phyloP scores from a whole-genome alignment of 2,113 vertebrate genomes.

The Takifugu flavidus region DNA sequence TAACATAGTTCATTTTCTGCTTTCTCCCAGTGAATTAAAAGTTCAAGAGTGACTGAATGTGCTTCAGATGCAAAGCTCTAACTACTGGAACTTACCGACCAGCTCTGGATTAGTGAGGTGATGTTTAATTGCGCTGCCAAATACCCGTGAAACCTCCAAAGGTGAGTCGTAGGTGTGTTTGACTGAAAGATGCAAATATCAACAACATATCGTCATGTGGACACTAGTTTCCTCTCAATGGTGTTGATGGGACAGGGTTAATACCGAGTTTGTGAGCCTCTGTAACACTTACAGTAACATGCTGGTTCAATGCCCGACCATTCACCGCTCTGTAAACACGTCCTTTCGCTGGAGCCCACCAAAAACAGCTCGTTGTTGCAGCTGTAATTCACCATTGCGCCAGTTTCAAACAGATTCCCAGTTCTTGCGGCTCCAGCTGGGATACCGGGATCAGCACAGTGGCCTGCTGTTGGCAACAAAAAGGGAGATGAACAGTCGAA shows the following conservation, averaged over 20 bases:
- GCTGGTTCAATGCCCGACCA: slow-evolving; percentile 72
- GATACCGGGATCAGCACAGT: slow-evolving; percentile 71
- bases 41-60: too few relatives aligned
- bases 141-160: slow-evolving; percentile 62
- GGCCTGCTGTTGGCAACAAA: slow-evolving; percentile 44
- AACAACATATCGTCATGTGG: neutral
- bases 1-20: neutral
- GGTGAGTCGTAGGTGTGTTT: slow-evolving; percentile 70
- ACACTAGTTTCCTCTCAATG: too few relatives aligned
- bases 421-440: slow-evolving; percentile 62
- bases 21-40: neutral
- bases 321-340: slow-evolving; percentile 60
- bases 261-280: too few relatives aligned
- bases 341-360: slow-evolving; percentile 64
- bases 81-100: slow-evolving; percentile 24
- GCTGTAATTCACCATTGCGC: slow-evolving; percentile 64
- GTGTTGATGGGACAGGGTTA: too few relatives aligned
- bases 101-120: slow-evolving; percentile 42
- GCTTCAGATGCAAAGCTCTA: too few relatives aligned
- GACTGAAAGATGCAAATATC: slow-evolving; percentile 48
- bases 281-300: slow-evolving; percentile 71
- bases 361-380: slow-evolving; percentile 59
- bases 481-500: slow-evolving; percentile 1
- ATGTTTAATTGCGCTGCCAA: slow-evolving; percentile 55
- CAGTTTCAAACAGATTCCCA: slow-evolving; percentile 60